phyloP scores from a whole-genome alignment of 2,888 invertebrate genomes.

The Macrophya annulata region DNA sequence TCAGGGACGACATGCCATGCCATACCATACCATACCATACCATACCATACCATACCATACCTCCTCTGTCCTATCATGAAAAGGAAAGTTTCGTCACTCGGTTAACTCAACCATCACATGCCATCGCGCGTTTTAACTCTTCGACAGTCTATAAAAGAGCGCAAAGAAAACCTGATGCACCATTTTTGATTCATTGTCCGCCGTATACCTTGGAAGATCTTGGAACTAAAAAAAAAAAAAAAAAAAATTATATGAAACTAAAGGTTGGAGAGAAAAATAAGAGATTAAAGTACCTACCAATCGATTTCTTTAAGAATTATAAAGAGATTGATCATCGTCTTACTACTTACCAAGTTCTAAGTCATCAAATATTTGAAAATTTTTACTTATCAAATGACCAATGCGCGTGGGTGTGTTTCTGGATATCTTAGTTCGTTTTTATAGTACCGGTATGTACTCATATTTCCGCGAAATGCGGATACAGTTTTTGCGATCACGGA shows the following conservation, averaged over 20 bases:
- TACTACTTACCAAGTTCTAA: background rate
- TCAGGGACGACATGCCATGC: constrained; percentile 44
- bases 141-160: background rate
- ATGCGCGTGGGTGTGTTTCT: background rate
- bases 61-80: constrained; percentile 12
- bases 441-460: background rate
- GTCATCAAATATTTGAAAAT: background rate
- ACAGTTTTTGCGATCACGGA: constrained; percentile 36
- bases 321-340: background rate
- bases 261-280: background rate
- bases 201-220: background rate
- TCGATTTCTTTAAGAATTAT: background rate
- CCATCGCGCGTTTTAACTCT: background rate
- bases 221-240: background rate
- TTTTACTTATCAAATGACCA: background rate
- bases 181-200: constrained; percentile 9
- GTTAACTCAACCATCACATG: constrained; percentile 31
- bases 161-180: constrained; percentile 6
- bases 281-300: background rate
- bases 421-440: background rate
- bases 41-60: too few species aligned
- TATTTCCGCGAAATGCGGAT: constrained; percentile 47
- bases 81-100: constrained; percentile 44
- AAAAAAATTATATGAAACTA: background rate
- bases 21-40: too few species aligned